Evolutionary conservation across 2,888 invertebrate species (phyloP), one percentile per base, ranked within the genome.

Genomic region (Calameuta filiformis): DNA sequence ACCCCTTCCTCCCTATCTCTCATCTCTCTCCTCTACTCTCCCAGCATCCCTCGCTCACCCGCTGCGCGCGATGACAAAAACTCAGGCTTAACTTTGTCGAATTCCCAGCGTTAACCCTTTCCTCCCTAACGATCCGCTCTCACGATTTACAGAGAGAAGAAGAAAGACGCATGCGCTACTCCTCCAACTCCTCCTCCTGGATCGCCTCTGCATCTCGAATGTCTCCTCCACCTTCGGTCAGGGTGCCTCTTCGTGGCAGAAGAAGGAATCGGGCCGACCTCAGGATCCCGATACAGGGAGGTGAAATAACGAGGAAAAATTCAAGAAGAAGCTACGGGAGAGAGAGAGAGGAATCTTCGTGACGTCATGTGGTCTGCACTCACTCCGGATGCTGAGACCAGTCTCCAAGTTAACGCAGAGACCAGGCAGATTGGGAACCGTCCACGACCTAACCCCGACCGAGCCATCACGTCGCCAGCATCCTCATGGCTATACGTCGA

Each of bases 401-500:
- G 56, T 23, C 9, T 56, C 56, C 56, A 2, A 9, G 56, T 23
- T 23, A 56, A 9, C 23, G 15, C 56, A 56, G 56, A 23, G 23
- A 56, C 56, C 56, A 23, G 23, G 9, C 81, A 85, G 84, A 87
- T 87, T 83, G 85, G 87, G 85, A 87, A 86, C 84, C 86, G 85
- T 80, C 81, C 82, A 86, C 85, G 87, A 86, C 84, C 86, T 84
- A 85, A 83, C 85, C 85, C 85, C 83, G 84, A 82, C 83, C 86
- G 81, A 84, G 82, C 83, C 87, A 89, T 89, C 89, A 89, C 89
- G 89, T 89, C 85, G 85, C 80, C 85, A 79, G 83, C 81, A 75
- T 84, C 86, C 85, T 85, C 85, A 81, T 82, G 86, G 87, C 87
- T 85, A 86, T 86, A 83, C 75, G 35, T 40, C 69, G 79, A 80